These are phyloP conservation scores for Apocrypta bakeri DNA, from an alignment of 1,140 invertebrate genomes.

Conservation along the genomic window DNA sequence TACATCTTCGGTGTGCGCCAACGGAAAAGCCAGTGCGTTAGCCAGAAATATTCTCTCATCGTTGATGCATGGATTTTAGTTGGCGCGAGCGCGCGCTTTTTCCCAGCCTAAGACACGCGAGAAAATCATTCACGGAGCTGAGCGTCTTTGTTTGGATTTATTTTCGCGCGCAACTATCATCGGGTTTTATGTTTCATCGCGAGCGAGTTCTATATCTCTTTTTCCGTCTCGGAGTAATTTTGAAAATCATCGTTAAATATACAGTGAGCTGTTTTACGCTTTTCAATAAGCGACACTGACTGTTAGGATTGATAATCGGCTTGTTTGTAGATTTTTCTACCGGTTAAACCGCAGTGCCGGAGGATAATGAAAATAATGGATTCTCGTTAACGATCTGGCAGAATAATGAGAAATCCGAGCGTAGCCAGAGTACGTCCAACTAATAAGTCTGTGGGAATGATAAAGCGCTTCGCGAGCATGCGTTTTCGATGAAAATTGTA, in stretches of 20 bases:
- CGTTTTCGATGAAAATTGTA: background rate
- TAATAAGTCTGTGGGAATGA: background rate
- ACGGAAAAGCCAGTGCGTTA: background rate
- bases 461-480: background rate
- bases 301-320: background rate
- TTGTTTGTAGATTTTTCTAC: background rate
- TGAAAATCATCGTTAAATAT: background rate
- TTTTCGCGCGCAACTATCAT: background rate
- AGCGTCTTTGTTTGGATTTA: constrained; percentile 3
- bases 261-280: background rate
- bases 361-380: background rate
- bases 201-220: no score
- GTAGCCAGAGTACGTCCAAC: background rate
- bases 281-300: background rate
- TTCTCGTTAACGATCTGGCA: background rate
- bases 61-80: constrained; percentile 19
- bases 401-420: background rate
- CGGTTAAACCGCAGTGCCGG: background rate
- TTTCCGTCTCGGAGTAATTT: background rate
- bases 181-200: background rate
- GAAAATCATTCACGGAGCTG: no score
- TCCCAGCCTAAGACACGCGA: background rate
- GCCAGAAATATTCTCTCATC: constrained; percentile 25
- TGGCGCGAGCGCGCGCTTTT: background rate
- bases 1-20: background rate